Evolutionary conservation across 1,140 invertebrate species (phyloP).

Genomic region (Melitaea cinxia): DNA sequence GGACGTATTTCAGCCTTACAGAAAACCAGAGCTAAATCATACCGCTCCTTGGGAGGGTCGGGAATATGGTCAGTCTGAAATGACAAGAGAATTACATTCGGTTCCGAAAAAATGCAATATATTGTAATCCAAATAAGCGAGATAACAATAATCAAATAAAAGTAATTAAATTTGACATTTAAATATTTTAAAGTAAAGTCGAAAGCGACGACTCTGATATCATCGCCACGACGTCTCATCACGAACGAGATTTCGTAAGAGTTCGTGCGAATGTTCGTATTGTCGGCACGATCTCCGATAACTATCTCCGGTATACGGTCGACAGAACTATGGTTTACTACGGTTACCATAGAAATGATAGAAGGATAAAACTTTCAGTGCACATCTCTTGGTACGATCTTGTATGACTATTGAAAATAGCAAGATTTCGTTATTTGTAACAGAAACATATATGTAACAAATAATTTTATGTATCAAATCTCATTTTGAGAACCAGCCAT

Average conservation of each 20-base stretch:
- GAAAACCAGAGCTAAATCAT: too few species aligned
- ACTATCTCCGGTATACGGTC: constrained; percentile 39
- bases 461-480: too few species aligned
- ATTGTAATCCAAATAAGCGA: too few species aligned
- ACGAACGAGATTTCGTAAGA: constrained; percentile 43
- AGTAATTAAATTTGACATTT: neutral
- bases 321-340: constrained; percentile 28
- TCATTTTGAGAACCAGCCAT: too few species aligned
- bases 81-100: too few species aligned
- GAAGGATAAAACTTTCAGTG: neutral
- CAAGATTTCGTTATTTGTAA: too few species aligned
- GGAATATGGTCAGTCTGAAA: too few species aligned
- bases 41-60: too few species aligned
- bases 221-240: constrained; percentile 47
- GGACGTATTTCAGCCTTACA: too few species aligned
- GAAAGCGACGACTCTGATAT: constrained; percentile 31
- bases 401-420: constrained; percentile 1
- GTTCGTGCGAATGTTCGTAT: constrained; percentile 52
- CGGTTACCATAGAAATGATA: neutral
- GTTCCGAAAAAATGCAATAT: too few species aligned
- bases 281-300: constrained; percentile 56
- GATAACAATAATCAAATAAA: too few species aligned
- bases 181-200: constrained; percentile 8
- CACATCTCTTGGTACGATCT: constrained; percentile 2
- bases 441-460: too few species aligned